Evolutionary conservation across 92 coral and sea anemone species (phyloP), one percentile per base, ranked within the genome.

Genomic region (Porites divaricata): DNA sequence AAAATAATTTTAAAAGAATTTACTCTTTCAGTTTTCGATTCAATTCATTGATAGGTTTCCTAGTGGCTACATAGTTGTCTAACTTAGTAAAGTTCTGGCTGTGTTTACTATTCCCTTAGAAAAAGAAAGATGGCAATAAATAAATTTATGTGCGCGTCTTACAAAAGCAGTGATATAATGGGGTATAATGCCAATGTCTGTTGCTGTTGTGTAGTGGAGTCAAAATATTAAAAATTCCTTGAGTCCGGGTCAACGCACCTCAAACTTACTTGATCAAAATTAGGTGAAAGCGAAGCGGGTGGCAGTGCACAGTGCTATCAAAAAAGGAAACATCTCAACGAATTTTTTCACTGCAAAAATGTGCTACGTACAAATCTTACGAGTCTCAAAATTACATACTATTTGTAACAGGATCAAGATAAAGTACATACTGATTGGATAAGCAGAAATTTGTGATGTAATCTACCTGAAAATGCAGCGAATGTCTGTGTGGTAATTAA

Each of bases 321-420:
- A 15, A 21, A 74, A 54, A 56, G 45, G 4, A 3, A 35, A 35
- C 0, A 4, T 35, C 22, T 15, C 65, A 23, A 11, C 16, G 41
- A 74, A 54, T 74, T 74, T 74, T 74, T 56, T 15, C 49, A 2
- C 8, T 25, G 65, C 25, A 53, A 74, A 74, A 56, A 74, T 56
- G 48, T 50, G 11, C 17, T 7, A 74, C 21, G 74, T 28, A 11
- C 45, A 45, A 15, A 21, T 7, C 17, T 4, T 23, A 11, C 41
- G 45, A 10, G 6, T 9, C 11, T 74, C 35, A 10, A 12, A 54
- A 14, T 35, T 35, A 35, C 45, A 35, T 41, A 52, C 14, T 25
- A 22, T 14, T 74, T 9, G 66, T 62, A 24, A 54, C 2, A 59
- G 24, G 50, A 28, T 22, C 24, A 74, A 56, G 78, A 74, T 24